A percentile compares a stretch with the other conserved stretches of the same genome.
phyloP scores from a whole-genome alignment of 2,113 vertebrate genomes.

The Mesitornis unicolor region DNA sequence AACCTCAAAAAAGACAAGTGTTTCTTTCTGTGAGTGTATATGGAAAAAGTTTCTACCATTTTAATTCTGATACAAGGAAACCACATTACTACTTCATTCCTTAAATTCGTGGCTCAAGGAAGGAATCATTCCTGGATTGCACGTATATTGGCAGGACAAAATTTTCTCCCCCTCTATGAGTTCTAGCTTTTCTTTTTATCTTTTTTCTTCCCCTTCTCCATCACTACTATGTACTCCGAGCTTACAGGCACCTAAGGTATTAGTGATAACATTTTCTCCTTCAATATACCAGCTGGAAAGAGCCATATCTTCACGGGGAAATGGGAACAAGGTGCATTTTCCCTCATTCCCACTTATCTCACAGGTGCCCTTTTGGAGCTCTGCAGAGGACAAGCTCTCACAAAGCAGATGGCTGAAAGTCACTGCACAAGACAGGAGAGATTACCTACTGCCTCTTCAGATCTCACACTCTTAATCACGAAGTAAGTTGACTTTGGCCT shows the following conservation, averaged over 20 bases:
- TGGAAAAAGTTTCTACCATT: background rate
- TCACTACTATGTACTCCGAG: background rate
- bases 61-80: background rate
- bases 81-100: background rate
- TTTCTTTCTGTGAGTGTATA: rapidly evolving
- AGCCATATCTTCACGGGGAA: background rate
- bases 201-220: background rate
- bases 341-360: background rate
- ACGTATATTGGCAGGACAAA: background rate
- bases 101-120: background rate
- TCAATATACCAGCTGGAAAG: background rate
- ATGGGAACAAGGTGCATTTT: background rate
- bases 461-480: background rate
- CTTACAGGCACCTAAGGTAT: background rate
- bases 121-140: background rate
- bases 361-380: background rate
- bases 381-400: background rate
- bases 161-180: background rate
- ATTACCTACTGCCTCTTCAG: background rate
- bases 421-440: background rate
- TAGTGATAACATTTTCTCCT: background rate
- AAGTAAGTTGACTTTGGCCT: background rate
- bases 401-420: background rate
- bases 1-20: background rate
- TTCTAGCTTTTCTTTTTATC: background rate